Percentiles rank a stretch among this genome's conserved stretches.
Conservation (phyloP, 1,140 invertebrate species). For the Temnothorax nylanderi region DNA sequence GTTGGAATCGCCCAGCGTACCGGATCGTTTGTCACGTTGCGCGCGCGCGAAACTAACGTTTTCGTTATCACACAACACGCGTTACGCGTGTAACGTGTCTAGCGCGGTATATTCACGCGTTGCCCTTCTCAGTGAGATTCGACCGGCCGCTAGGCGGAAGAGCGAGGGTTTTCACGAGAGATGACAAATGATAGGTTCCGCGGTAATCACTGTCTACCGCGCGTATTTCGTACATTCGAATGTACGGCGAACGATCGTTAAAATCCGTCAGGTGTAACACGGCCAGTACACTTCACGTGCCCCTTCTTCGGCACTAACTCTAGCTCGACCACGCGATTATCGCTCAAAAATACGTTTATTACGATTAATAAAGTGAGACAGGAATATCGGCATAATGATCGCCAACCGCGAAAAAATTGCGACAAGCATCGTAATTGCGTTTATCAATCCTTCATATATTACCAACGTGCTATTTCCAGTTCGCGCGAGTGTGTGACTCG, state of each 20-base stretch:
- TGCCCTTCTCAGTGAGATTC: constrained; percentile 12
- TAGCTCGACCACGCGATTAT: constrained; percentile 7
- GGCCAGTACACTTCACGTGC: not conserved
- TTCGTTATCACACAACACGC: constrained; percentile 6
- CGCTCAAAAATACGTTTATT: not conserved
- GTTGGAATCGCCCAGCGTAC: constrained; percentile 31
- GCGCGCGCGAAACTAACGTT: constrained; percentile 31
- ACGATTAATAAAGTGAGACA: constrained; percentile 33
- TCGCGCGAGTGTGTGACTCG: not conserved
- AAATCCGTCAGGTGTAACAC: not conserved
- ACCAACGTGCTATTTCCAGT: constrained; percentile 23
- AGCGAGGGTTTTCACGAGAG: constrained; percentile 19
- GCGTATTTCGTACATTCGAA: constrained; percentile 29
- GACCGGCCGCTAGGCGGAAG: constrained; percentile 11
- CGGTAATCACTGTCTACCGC: constrained; percentile 14
- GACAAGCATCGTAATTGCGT: constrained; percentile 29
- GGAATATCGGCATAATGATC: constrained; percentile 27
- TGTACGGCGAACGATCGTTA: not conserved
- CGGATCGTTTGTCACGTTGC: constrained; percentile 48
- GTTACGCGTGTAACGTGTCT: not conserved
- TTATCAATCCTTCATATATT: constrained; percentile 40
- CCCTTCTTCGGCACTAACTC: not conserved
- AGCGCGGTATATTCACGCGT: not conserved
- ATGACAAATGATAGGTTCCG: constrained; percentile 51
- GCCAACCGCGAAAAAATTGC: not conserved